phyloP scores from a whole-genome alignment of 2,888 invertebrate genomes.

The Seira musarum region DNA sequence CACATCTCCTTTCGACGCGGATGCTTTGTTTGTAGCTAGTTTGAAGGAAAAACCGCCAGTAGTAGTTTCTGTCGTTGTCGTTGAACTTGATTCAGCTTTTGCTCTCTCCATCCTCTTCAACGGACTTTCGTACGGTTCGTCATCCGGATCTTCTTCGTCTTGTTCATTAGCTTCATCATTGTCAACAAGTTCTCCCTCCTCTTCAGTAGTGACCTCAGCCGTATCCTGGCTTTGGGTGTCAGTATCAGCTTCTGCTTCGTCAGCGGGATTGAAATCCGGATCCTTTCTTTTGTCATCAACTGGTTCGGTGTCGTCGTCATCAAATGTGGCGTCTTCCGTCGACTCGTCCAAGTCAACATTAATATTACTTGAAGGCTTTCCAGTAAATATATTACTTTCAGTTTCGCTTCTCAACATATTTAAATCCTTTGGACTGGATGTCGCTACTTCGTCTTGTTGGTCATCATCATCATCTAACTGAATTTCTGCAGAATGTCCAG shows the following conservation, averaged over 20 bases:
- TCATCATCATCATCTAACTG: background rate
- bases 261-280: background rate
- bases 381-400: too few species aligned
- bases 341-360: slow-evolving; percentile 35
- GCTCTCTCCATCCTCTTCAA: slow-evolving; percentile 33
- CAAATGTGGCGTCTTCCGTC: slow-evolving; percentile 31
- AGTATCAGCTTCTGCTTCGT: slow-evolving; percentile 33
- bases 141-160: slow-evolving; percentile 28
- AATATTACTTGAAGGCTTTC: too few species aligned
- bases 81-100: background rate
- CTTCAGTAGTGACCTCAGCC: slow-evolving; percentile 49
- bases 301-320: background rate
- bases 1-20: too few species aligned
- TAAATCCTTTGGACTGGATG: slow-evolving; percentile 11
- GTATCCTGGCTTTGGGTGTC: slow-evolving; percentile 37
- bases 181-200: slow-evolving; percentile 20
- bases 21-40: background rate
- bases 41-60: slow-evolving; percentile 34
- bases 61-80: background rate
- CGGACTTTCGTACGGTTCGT: slow-evolving; percentile 45
- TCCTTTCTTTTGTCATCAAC: background rate
- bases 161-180: slow-evolving; percentile 10
- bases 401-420: too few species aligned
- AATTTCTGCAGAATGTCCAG: background rate
- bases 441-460: slow-evolving; percentile 13